These are phyloP conservation scores for Zaprionus taronus DNA, from an alignment of 1,140 invertebrate species.

Conservation along the genomic window DNA sequence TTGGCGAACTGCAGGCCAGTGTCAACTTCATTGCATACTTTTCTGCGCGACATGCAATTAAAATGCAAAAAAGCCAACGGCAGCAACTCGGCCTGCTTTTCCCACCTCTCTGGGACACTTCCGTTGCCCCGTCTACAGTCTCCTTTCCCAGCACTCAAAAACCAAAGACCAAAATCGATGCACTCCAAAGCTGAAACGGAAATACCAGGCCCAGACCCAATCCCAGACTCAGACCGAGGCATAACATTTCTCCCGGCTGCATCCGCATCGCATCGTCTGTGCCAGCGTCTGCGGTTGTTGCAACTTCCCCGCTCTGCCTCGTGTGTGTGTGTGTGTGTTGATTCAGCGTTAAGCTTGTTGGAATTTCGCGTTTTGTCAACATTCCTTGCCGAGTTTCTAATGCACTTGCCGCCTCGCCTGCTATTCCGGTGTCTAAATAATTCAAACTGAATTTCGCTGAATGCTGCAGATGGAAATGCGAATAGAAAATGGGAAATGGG, in stretches of 20 bases:
- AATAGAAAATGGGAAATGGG: background rate
- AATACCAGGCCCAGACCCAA: slow-evolving; percentile 54
- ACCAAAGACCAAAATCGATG: slow-evolving; percentile 77
- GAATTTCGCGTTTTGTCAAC: slow-evolving; percentile 79
- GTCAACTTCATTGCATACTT: slow-evolving; percentile 74
- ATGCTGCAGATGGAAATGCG: slow-evolving; percentile 15
- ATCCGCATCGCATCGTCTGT: slow-evolving; percentile 52
- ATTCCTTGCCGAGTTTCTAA: slow-evolving; percentile 64
- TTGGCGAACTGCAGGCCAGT: slow-evolving; percentile 10
- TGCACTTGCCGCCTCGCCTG: slow-evolving; percentile 58
- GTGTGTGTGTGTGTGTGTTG: slow-evolving; percentile 55
- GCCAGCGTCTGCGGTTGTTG: slow-evolving; percentile 73
- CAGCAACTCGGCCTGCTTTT: slow-evolving; percentile 30
- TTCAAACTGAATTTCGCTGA: slow-evolving; percentile 54
- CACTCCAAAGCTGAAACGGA: slow-evolving; percentile 72
- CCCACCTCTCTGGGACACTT: background rate
- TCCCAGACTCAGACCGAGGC: slow-evolving; percentile 29
- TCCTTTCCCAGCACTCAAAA: slow-evolving; percentile 35
- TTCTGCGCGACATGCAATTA: slow-evolving; percentile 78
- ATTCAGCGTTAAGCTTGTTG: slow-evolving; percentile 80
- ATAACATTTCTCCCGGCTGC: slow-evolving; percentile 27
- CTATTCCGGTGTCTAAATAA: slow-evolving; percentile 64
- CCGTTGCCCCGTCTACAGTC: too few relatives aligned
- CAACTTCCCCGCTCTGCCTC: slow-evolving; percentile 54
- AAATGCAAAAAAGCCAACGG: slow-evolving; percentile 78